These are phyloP conservation scores for Agrotis exclamationis DNA, from an alignment of 2,888 invertebrate species.

Conservation along the genomic window DNA sequence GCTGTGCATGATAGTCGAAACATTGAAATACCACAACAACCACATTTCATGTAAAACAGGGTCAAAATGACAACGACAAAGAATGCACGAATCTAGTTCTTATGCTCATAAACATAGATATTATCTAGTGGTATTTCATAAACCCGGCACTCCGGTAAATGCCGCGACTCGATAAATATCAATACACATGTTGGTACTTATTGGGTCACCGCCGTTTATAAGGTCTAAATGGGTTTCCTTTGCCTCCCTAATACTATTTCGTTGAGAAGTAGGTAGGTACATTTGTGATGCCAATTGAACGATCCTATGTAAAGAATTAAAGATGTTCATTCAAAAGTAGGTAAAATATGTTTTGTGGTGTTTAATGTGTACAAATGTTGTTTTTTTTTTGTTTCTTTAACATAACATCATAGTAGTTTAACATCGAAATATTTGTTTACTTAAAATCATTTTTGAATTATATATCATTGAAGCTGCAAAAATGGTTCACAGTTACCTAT, in stretches of 20 bases:
- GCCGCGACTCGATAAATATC: conserved; percentile 55
- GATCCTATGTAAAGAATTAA: conserved; percentile 24
- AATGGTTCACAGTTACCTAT: not conserved
- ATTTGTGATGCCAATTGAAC: conserved; percentile 38
- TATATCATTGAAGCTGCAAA: not conserved
- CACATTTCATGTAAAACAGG: conserved; percentile 16
- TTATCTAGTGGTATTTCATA: conserved; percentile 47
- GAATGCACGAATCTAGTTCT: conserved; percentile 32
- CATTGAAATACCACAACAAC: not conserved
- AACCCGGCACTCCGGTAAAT: conserved; percentile 39
- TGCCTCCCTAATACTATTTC: conserved; percentile 55
- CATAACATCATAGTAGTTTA: too few species aligned
- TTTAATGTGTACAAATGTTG: not conserved
- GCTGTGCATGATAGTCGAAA: too few species aligned
- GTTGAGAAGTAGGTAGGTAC: conserved; percentile 46
- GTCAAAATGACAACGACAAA: conserved; percentile 19
- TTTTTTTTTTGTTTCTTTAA: not conserved
- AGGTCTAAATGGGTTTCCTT: conserved; percentile 59
- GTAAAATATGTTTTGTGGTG: conserved; percentile 13
- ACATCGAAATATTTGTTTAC: not conserved
- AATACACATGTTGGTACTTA: conserved; percentile 54
- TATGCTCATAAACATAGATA: conserved; percentile 35
- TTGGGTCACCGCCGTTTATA: conserved; percentile 57
- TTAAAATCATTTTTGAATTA: not conserved
- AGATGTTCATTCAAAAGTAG: conserved; percentile 19